These are phyloP conservation scores for Smithornis capensis DNA, from an alignment of 2,113 vertebrate genomes.

Conservation along the genomic window DNA sequence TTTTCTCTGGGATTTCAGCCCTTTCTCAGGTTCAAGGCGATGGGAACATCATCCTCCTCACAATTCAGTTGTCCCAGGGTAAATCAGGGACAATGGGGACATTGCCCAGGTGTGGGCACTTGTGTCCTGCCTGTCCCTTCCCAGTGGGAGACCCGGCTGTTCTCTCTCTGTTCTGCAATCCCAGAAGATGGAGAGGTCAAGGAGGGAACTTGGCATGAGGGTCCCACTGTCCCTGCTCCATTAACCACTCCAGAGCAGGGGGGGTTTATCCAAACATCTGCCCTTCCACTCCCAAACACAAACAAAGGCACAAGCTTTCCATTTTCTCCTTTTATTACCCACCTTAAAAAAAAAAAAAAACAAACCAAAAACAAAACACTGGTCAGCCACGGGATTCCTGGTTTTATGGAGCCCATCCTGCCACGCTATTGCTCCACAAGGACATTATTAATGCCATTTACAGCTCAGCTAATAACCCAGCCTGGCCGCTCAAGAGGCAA, in stretches of 20 bases:
- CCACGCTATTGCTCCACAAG: conserved; percentile 45
- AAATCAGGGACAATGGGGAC: not conserved
- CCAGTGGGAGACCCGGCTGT: fast-evolving
- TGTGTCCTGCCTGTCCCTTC: not conserved
- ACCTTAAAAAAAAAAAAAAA: not conserved
- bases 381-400: not conserved
- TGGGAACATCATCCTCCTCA: fast-evolving
- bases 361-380: not conserved
- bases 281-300: not conserved
- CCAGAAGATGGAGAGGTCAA: fast-evolving
- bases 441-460: conserved; percentile 67
- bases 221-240: not conserved
- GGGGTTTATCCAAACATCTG: not conserved
- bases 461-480: conserved; percentile 29
- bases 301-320: conserved; percentile 15
- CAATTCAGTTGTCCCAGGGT: not conserved
- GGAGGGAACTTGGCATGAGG: fast-evolving
- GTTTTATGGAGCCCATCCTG: conserved; percentile 60
- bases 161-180: not conserved
- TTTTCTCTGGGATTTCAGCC: not conserved
- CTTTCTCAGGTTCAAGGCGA: not conserved
- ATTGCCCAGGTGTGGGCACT: fast-evolving
- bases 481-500: not conserved
- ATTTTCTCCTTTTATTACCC: conserved; percentile 43
- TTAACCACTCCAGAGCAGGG: not conserved